phyloP scores from a whole-genome alignment of 2,888 invertebrate genomes.

The Plagodis pulveraria region DNA sequence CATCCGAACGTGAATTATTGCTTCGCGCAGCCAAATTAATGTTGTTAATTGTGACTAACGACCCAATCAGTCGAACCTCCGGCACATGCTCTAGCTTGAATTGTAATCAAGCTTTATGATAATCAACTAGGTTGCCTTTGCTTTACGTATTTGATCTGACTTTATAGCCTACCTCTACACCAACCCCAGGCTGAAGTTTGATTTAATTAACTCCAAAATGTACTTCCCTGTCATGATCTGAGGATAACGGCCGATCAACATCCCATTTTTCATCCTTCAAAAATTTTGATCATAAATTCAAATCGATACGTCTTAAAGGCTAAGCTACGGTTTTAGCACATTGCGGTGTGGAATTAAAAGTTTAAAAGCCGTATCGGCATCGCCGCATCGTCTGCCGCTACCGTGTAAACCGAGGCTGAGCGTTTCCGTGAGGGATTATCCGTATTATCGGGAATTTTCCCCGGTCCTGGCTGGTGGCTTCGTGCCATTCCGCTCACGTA shows the following conservation, averaged over 20 bases:
- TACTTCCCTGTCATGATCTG: constrained; percentile 6
- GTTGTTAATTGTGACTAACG: constrained; percentile 42
- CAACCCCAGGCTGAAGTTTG: constrained; percentile 8
- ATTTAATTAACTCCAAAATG: constrained; percentile 24
- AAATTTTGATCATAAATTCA: constrained; percentile 34
- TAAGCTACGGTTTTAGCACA: constrained; percentile 29
- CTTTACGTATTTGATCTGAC: constrained; percentile 20
- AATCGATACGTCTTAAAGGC: constrained; percentile 32
- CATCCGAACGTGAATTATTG: constrained; percentile 40
- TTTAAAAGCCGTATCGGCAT: constrained; percentile 40
- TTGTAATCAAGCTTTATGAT: constrained; percentile 24
- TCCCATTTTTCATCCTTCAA: constrained; percentile 14
- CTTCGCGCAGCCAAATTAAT: constrained; percentile 35
- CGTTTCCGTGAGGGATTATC: constrained; percentile 69
- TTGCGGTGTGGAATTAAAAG: constrained; percentile 37
- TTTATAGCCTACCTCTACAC: neutral
- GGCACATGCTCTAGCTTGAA: constrained; percentile 23
- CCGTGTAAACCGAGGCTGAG: constrained; percentile 59
- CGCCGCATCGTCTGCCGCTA: constrained; percentile 48
- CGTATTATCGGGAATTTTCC: constrained; percentile 61
- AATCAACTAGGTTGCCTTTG: constrained; percentile 18
- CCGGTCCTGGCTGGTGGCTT: constrained; percentile 30
- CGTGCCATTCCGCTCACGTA: constrained; percentile 71
- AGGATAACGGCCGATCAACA: constrained; percentile 5
- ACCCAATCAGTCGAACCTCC: constrained; percentile 29